Evolutionary conservation across 2,797 vertebrate genomes (phyloP).

Genomic region (Podarcis lilfordi): DNA sequence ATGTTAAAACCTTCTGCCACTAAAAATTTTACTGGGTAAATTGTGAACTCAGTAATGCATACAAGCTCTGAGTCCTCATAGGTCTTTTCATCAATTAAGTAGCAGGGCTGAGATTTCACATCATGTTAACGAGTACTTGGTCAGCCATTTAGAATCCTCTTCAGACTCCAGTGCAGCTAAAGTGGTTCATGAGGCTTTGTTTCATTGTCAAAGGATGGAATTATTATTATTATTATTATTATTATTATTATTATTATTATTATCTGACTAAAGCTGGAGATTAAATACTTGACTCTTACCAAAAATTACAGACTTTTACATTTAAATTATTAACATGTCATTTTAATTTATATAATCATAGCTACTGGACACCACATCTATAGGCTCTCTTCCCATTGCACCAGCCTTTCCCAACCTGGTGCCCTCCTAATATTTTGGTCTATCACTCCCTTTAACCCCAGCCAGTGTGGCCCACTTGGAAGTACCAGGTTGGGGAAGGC

Average conservation of each 20-base stretch:
- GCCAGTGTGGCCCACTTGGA: no score
- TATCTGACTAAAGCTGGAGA: background rate
- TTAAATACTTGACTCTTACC: background rate
- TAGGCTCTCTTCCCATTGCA: background rate
- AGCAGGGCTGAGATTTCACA: slow-evolving; percentile 1
- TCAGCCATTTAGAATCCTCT: slow-evolving; percentile 16
- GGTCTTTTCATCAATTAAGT: slow-evolving; percentile 39
- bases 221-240: no score
- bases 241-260: background rate
- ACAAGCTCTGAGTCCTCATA: slow-evolving; percentile 20
- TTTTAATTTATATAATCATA: background rate
- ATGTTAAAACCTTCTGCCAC: background rate
- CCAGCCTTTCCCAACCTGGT: no score
- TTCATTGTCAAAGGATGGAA: background rate
- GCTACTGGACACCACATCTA: background rate
- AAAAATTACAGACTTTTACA: background rate
- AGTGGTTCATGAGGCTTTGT: background rate
- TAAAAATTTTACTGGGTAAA: background rate
- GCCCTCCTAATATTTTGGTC: no score
- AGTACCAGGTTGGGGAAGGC: no score
- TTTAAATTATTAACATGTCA: no score
- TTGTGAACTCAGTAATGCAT: slow-evolving; percentile 22
- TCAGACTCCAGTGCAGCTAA: slow-evolving; percentile 22
- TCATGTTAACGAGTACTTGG: slow-evolving; percentile 10
- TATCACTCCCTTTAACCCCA: no score